Base-by-base conservation (phyloP, 2,113 vertebrate species). In the Lampris megalopsis region DNA sequence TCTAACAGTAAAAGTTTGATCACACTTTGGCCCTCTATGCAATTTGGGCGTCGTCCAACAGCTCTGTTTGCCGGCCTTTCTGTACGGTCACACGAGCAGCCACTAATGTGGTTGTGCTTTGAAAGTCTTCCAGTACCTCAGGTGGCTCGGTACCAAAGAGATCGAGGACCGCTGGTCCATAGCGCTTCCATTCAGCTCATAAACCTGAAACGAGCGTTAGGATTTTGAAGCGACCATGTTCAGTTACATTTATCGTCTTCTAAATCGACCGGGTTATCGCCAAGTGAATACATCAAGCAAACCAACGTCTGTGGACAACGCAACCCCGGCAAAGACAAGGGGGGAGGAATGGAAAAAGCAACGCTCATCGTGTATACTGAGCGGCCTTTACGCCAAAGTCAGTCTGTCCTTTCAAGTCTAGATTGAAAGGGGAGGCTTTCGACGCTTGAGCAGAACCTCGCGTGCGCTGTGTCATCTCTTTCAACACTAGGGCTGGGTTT, bases 21-120 rank as follows among this genome's bases (percentile, higher is more conserved):
- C 50, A 11, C 50, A 53, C 50, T 53, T 53, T 24, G 11, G 11
- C 13, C 50, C 50, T 53, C 50, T 53, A 53, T 53, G 50, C 50
- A 53, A 53, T 53, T 4, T 11, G 50, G 50, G 50, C 50, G 11
- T 53, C 4, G 50, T 13, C 13, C 50, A 53, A 4, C 50, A 53
- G 13, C 50, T 53, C 5, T 53, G 10, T 53, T 53, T 13, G 50
- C 50, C n/a, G 50, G 50, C 13, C 10, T 13, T 53, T 53, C 13
- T 57, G 6, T 9, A 36, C 36, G 24, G 7, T 36, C 3, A 6
- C 36, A 36, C 9, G 9, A 57, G 24, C 35, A 35, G 6, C 7
- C 54, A 57, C 53, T 75, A 62, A 4, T 65, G 56, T 56, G 57
- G 10, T 65, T 59, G 43, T 82, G 71, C 73, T 74, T 79, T 76